These are phyloP conservation scores for Holocentrus rufus DNA, from an alignment of 2,797 vertebrate genomes.

Conservation along the genomic window DNA sequence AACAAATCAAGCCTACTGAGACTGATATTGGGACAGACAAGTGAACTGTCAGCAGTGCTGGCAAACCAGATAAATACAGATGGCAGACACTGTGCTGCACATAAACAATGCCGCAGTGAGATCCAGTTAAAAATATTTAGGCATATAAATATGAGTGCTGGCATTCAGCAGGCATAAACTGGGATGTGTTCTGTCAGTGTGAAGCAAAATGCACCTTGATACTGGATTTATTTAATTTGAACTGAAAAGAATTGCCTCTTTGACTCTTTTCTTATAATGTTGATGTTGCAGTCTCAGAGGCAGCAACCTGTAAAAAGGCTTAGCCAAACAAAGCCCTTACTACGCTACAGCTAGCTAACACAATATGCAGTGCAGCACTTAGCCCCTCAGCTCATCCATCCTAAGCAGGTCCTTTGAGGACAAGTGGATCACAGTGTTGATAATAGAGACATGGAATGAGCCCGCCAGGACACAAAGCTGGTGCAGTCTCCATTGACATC, in stretches of 20 bases:
- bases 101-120: constrained; percentile 15
- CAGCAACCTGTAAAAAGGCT: constrained; percentile 49
- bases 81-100: constrained; percentile 23
- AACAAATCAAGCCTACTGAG: constrained; percentile 43
- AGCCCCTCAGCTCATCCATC: constrained; percentile 71
- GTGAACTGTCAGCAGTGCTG: constrained; percentile 31
- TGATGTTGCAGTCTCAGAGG: constrained; percentile 36
- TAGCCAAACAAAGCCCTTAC: constrained; percentile 44
- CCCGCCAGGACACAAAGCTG: background rate
- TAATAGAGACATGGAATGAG: constrained; percentile 65
- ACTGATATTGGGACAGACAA: constrained; percentile 13
- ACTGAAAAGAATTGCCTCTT: constrained; percentile 43
- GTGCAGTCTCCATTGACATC: constrained; percentile 72
- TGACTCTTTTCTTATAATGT: constrained; percentile 18
- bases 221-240: constrained; percentile 45
- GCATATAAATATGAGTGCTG: constrained; percentile 9
- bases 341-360: constrained; percentile 55
- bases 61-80: constrained; percentile 41
- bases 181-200: constrained; percentile 7
- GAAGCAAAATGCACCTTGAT: constrained; percentile 26
- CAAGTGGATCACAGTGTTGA: constrained; percentile 73
- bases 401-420: constrained; percentile 81
- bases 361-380: constrained; percentile 72
- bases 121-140: constrained; percentile 18
- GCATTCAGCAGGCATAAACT: constrained; percentile 31